A percentile compares a stretch with the other conserved stretches of the same genome.
Evolutionary conservation across 2,888 invertebrate species (phyloP).

Genomic region (Drosophila paracracens): DNA sequence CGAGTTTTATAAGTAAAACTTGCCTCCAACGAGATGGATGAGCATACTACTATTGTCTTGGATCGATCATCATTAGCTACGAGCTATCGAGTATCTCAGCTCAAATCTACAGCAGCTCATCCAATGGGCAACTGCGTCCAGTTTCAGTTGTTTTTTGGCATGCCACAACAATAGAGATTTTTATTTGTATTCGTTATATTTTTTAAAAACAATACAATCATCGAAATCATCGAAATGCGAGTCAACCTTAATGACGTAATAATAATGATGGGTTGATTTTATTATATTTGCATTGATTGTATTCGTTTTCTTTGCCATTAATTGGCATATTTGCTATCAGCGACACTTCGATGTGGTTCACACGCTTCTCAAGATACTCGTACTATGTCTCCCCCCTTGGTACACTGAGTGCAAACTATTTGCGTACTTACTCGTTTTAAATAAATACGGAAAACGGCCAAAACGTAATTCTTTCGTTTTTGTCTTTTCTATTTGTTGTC

Average conservation of each 20-base stretch:
- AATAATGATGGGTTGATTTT: constrained; percentile 54
- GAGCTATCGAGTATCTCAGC: constrained; percentile 2
- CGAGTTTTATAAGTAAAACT: constrained; percentile 64
- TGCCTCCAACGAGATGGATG: constrained; percentile 14
- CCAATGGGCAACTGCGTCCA: constrained; percentile 7
- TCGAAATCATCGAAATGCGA: constrained; percentile 18
- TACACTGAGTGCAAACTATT: constrained; percentile 13
- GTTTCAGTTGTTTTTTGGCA: constrained; percentile 30
- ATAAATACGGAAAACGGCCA: constrained; percentile 48
- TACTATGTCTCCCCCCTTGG: not conserved
- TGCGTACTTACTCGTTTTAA: constrained; percentile 19
- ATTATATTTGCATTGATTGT: constrained; percentile 46
- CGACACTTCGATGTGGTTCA: constrained; percentile 50
- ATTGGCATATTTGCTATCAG: constrained; percentile 40
- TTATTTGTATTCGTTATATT: not conserved
- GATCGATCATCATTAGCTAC: constrained; percentile 34
- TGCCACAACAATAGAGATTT: constrained; percentile 24
- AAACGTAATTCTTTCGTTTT: constrained; percentile 38
- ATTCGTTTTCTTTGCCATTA: constrained; percentile 45
- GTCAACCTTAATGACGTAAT: constrained; percentile 71
- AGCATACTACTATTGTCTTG: constrained; percentile 29
- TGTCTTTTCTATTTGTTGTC: constrained; percentile 7
- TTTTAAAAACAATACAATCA: not conserved
- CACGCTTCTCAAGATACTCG: constrained; percentile 52
- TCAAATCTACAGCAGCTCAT: constrained; percentile 12